Base-by-base conservation (phyloP, 2,113 vertebrate species). In the Platysteira castanea region DNA sequence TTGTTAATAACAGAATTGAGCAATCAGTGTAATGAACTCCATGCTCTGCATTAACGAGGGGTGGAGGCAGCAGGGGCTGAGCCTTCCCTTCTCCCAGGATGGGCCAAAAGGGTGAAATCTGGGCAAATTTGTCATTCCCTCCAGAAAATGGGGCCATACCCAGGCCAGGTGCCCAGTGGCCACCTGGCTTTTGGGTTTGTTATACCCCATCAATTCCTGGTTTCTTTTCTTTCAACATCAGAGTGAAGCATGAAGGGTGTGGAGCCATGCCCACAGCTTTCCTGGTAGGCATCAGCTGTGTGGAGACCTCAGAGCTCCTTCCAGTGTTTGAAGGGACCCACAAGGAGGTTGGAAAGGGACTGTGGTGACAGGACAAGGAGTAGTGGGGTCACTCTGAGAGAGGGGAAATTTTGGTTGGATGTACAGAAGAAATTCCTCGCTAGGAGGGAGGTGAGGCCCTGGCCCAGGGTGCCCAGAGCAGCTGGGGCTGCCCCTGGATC, bases 11-110 rank as follows among this genome's bases (percentile, higher is more conserved):
- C 42, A 95, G 91, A 94, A 91, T 2, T 75, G 94, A 86, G 69
- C 91, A 93, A 95, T 96, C 90, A 74, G 42, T 18, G 89, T 91
- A 96, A 97, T 97, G 94, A 95, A 96, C 88, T 33, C 86, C 91
- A 89, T 78, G 89, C 74, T 93, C 71, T 91, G 82, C 94, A 82
- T 93, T 95, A 95, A 87, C 63, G 71, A 91, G 60, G 3, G 7
- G 70, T 54, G 0, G 0, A 46, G 75, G 41, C 37, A 85, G 46
- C 3, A 8, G 49, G 13, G 41, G 9, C 14, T 0, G 1, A 81
- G 56, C 60, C 15, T 59, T 81, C 21, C 11, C 41, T 61, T 74
- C 54, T 88, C 67, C 23, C 54, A 16, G 19, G 49, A 33, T 79
- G 70, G 74, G 44, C 53, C 52, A 60, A 76, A 52, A 22, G 31